phyloP scores from a whole-genome alignment of 2,113 vertebrate genomes.

The Callocephalon fimbriatum region DNA sequence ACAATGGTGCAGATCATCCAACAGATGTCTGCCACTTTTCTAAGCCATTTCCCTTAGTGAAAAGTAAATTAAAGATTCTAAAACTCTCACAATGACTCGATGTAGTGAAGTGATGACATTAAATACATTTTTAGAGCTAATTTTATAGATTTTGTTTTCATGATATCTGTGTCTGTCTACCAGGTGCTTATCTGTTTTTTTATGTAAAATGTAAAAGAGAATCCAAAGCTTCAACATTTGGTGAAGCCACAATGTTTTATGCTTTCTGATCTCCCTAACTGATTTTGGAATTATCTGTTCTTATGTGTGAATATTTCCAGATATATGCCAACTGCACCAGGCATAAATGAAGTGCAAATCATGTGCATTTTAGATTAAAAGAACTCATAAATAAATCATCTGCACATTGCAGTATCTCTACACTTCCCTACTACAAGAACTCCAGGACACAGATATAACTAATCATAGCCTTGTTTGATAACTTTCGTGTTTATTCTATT shows the following conservation, averaged over 20 bases:
- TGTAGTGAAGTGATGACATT: background rate
- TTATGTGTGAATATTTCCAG: background rate
- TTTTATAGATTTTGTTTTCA: background rate
- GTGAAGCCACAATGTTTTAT: constrained; percentile 30
- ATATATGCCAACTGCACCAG: background rate
- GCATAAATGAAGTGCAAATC: constrained; percentile 24
- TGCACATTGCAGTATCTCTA: background rate
- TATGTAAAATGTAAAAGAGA: background rate
- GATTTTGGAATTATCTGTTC: background rate
- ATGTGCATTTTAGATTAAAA: constrained; percentile 48
- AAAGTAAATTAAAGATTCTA: background rate
- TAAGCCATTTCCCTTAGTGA: background rate
- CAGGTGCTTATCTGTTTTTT: background rate
- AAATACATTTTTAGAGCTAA: background rate
- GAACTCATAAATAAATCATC: constrained; percentile 44
- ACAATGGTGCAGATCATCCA: background rate
- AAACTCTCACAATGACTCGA: background rate
- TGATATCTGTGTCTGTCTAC: background rate
- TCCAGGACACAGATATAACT: background rate
- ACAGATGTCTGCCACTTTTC: background rate
- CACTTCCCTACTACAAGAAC: background rate
- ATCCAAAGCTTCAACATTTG: constrained; percentile 2
- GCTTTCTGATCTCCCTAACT: constrained; percentile 41
- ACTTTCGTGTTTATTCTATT: background rate
- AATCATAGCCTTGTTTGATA: background rate